phyloP scores from a whole-genome alignment of 2,797 vertebrate genomes.

The Cebuella pygmaea region DNA sequence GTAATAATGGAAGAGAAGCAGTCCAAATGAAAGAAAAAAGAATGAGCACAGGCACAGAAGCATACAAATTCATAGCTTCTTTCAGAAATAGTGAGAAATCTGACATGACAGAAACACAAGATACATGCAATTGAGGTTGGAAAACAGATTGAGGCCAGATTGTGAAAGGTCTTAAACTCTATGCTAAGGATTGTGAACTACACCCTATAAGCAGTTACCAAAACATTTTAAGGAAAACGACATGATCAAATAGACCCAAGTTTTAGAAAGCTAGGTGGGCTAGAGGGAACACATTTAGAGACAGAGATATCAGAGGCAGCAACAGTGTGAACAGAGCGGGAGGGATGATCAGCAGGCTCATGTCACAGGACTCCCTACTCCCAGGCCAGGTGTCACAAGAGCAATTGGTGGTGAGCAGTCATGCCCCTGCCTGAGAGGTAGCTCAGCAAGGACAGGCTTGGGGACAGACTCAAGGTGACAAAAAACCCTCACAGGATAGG shows the following conservation, averaged over 20 bases:
- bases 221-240: constrained; percentile 32
- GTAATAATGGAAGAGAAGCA: not conserved
- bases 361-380: not conserved
- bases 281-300: constrained; percentile 30
- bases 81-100: not conserved
- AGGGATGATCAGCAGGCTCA: not conserved
- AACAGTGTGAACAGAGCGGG: not conserved
- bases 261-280: constrained; percentile 11
- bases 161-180: not conserved
- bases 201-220: not conserved
- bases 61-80: not conserved
- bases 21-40: not conserved
- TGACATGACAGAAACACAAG: not conserved
- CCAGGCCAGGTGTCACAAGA: not conserved
- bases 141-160: not conserved
- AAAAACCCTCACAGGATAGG: not conserved
- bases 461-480: not conserved
- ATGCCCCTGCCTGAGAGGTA: not conserved
- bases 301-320: not conserved
- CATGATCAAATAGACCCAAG: not conserved
- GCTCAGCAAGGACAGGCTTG: not conserved
- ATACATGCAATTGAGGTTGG: not conserved
- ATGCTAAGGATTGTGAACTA: not conserved
- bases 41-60: not conserved
- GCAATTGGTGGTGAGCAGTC: not conserved